Conservation (phyloP, 1,140 invertebrate species). For the Theocolax elegans region DNA sequence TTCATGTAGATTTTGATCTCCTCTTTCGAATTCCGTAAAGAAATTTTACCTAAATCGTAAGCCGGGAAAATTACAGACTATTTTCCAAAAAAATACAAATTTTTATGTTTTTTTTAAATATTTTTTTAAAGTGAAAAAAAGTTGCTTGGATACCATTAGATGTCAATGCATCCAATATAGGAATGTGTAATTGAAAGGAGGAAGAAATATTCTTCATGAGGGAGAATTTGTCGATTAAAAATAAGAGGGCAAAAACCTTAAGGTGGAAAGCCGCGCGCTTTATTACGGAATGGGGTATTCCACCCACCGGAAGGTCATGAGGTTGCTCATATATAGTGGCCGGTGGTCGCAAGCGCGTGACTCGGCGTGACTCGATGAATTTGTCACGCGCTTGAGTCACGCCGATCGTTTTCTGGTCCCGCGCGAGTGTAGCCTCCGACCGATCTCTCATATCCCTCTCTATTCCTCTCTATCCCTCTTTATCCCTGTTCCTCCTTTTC, state of each 20-base stretch:
- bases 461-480: neutral
- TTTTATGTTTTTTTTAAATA: too few relatives aligned
- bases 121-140: too few relatives aligned
- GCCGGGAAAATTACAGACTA: too few relatives aligned
- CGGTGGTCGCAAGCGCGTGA: conserved; percentile 53
- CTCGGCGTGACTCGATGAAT: conserved; percentile 61
- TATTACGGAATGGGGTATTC: conserved; percentile 3
- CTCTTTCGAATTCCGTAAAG: too few relatives aligned
- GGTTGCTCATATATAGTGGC: conserved; percentile 44
- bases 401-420: conserved; percentile 42
- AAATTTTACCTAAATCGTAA: too few relatives aligned
- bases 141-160: too few relatives aligned
- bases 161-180: too few relatives aligned
- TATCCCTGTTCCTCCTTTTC: neutral
- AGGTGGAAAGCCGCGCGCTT: conserved; percentile 1
- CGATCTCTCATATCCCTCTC: conserved; percentile 4
- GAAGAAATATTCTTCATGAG: too few relatives aligned
- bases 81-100: too few relatives aligned
- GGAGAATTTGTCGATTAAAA: too few relatives aligned
- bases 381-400: conserved; percentile 62
- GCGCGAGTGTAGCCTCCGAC: conserved; percentile 4
- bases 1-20: too few relatives aligned
- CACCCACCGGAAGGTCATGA: conserved; percentile 36
- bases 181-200: conserved; percentile 28
- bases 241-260: conserved; percentile 8